Evolutionary conservation across 1,140 invertebrate species (phyloP).

Genomic region (Drosophila willistoni): DNA sequence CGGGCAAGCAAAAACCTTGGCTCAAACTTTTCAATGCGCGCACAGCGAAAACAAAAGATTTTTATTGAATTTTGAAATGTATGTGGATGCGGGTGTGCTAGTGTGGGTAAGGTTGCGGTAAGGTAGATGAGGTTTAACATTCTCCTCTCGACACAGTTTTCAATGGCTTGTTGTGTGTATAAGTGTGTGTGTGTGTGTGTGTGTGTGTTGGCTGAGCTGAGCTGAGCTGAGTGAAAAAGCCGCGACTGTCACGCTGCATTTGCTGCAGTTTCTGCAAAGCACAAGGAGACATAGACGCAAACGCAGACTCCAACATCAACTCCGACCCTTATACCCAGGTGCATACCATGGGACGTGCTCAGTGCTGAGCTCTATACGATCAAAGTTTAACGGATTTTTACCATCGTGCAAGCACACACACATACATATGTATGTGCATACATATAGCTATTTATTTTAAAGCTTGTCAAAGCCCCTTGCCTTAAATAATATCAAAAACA

Average conservation of each 20-base stretch:
- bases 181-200: neutral
- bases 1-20: slow-evolving; percentile 64
- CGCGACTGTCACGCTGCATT: slow-evolving; percentile 75
- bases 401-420: slow-evolving; percentile 1
- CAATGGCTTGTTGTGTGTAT: slow-evolving; percentile 32
- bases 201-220: slow-evolving; percentile 2
- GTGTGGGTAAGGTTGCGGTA: slow-evolving; percentile 42
- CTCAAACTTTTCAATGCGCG: slow-evolving; percentile 76
- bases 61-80: slow-evolving; percentile 77
- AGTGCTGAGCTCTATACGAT: slow-evolving; percentile 31
- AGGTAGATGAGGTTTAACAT: slow-evolving; percentile 20
- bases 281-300: neutral
- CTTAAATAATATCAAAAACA: slow-evolving; percentile 64
- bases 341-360: slow-evolving; percentile 1
- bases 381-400: slow-evolving; percentile 62
- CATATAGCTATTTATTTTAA: slow-evolving; percentile 45
- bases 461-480: slow-evolving; percentile 70
- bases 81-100: neutral
- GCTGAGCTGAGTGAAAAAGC: slow-evolving; percentile 62
- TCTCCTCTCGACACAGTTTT: slow-evolving; percentile 41
- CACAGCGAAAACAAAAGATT: slow-evolving; percentile 73
- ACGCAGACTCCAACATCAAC: neutral
- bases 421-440: neutral
- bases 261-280: slow-evolving; percentile 27
- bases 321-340: neutral